Base-by-base conservation (phyloP, 2,888 invertebrate species). In the Amblyteles armatorius region DNA sequence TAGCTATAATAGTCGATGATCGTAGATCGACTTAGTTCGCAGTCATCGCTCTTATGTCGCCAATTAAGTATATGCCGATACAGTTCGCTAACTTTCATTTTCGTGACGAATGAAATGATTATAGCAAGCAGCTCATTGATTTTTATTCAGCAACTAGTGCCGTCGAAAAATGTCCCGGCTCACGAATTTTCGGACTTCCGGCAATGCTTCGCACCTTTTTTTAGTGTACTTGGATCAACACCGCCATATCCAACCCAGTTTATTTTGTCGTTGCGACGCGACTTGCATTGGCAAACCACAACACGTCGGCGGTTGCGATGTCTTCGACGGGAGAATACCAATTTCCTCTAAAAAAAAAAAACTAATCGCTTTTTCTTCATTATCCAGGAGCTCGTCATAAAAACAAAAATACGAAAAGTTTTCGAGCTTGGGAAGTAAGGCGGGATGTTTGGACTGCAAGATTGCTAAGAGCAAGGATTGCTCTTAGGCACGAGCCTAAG, bases 151-250 rank as follows among this genome's bases (percentile, higher is more conserved):
- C 83, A 82, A 11, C 44, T 13, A 0, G 65, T 22, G 4, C 84
- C 84, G 33, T 83, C 82, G 63, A 83, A 85, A 82, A 87, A 85
- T n/a, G 86, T 83, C 16, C 65, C 63, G n/a, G 36, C 7, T 22
- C 55, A 40, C 16, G 83, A 79, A 36, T 87, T 87, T 11, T 78
- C 48, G 7, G 5, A 22, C 36, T 71, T 60, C 19, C 85, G 50
- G 40, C 83, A 87, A 16, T 33, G 22, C 52, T 76, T 82, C 3
- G 79, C 29, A 3, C 76, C 76, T 80, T 84, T 84, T 44, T 44
- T 26, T 83, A 19, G 52, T 9, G 9, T 26, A 60, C 68, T 79
- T 76, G 33, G 77, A 13, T 4, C 73, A 68, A 67, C 82, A 86
- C 40, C 82, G 68, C 79, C 79, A 86, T 74, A 60, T 52, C 82